These are phyloP conservation scores for Cydia amplana DNA, from an alignment of 1,140 invertebrate species.

Conservation along the genomic window DNA sequence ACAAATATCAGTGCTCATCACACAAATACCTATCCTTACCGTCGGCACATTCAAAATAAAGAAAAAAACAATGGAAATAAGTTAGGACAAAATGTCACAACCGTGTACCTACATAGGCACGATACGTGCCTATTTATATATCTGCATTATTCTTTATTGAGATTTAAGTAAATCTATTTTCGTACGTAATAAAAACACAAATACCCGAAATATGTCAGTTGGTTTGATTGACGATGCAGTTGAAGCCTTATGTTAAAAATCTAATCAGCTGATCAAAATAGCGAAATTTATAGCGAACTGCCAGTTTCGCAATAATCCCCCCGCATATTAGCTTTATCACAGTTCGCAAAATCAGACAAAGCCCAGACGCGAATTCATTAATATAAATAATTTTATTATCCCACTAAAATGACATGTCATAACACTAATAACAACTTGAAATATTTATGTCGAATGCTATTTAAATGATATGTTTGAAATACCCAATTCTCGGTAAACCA, in stretches of 20 bases:
- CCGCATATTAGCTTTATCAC: neutral
- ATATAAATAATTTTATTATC: neutral
- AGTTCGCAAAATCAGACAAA: neutral
- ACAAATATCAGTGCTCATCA: too few species aligned
- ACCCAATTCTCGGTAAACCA: slow-evolving; percentile 11
- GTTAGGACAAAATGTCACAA: too few species aligned
- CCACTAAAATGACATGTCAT: slow-evolving; percentile 2
- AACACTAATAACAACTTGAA: neutral
- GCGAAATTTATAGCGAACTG: too few species aligned
- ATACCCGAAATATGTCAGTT: too few species aligned
- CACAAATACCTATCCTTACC: too few species aligned
- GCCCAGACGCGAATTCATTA: neutral
- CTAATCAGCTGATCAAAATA: neutral
- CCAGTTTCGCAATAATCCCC: neutral
- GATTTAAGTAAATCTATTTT: too few species aligned
- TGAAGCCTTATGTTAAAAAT: neutral
- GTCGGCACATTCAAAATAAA: too few species aligned
- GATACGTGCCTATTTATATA: too few species aligned
- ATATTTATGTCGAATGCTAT: slow-evolving; percentile 4
- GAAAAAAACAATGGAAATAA: too few species aligned
- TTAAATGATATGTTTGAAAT: slow-evolving; percentile 14
- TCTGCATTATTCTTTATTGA: too few species aligned
- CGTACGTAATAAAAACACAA: too few species aligned
- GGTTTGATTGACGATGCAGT: neutral
- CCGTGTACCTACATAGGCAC: too few species aligned